phyloP scores from a whole-genome alignment of 2,113 vertebrate species.

The Brevimyrus niger region DNA sequence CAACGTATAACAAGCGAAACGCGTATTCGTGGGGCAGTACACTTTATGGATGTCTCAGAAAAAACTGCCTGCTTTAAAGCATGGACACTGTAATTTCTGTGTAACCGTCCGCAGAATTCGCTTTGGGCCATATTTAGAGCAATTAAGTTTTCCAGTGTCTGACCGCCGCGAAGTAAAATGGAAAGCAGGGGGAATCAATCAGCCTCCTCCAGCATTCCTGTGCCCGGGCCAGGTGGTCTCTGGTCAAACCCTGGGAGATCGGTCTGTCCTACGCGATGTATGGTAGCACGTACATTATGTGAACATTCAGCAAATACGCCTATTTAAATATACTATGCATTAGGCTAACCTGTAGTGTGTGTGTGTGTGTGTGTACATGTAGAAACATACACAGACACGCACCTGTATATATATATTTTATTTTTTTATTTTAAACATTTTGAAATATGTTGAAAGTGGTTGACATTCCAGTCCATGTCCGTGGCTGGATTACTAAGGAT shows the following conservation, averaged over 20 bases:
- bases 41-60: background rate
- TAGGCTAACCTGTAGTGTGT: background rate
- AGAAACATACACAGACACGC: background rate
- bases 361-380: background rate
- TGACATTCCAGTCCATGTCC: background rate
- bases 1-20: background rate
- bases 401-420: background rate
- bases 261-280: background rate
- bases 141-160: background rate
- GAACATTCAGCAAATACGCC: background rate
- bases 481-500: background rate
- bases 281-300: background rate
- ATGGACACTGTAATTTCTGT: background rate
- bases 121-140: constrained; percentile 20
- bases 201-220: constrained; percentile 20
- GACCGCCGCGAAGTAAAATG: constrained; percentile 22
- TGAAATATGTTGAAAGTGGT: background rate
- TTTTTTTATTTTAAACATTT: background rate
- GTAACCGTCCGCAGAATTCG: background rate
- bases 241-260: background rate
- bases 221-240: background rate
- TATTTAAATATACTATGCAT: background rate
- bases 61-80: background rate
- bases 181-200: constrained; percentile 36
- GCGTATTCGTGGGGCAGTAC: background rate